A percentile compares a stretch with the other conserved stretches of the same genome.
These are phyloP conservation scores for Branchinecta lynchi DNA, from an alignment of 1,140 invertebrate genomes.

Conservation along the genomic window DNA sequence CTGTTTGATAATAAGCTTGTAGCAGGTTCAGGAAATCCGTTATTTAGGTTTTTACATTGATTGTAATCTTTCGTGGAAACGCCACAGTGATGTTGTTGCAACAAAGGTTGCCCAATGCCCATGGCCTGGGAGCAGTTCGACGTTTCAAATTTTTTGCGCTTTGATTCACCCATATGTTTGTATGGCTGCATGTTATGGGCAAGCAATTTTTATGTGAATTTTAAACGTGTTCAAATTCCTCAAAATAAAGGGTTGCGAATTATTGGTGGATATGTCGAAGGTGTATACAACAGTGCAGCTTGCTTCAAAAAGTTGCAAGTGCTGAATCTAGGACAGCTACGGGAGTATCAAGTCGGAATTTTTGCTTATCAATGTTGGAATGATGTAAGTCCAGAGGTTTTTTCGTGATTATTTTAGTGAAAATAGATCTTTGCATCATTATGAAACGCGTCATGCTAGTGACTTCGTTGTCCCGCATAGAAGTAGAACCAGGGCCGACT, in stretches of 20 bases:
- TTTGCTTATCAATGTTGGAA: too few relatives aligned
- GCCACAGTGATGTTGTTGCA: conserved; percentile 9
- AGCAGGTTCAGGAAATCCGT: conserved; percentile 8
- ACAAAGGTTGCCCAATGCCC: conserved; percentile 8
- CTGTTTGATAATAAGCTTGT: conserved; percentile 9
- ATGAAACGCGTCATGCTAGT: too few relatives aligned
- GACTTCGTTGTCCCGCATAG: too few relatives aligned
- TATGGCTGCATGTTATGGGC: conserved; percentile 8
- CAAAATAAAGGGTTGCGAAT: neutral
- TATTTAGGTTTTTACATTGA: too few relatives aligned
- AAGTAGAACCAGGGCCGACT: too few relatives aligned
- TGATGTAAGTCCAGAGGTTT: too few relatives aligned
- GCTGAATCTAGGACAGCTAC: too few relatives aligned
- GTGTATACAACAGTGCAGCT: neutral
- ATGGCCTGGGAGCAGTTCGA: conserved; percentile 4
- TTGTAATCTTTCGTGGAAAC: too few relatives aligned
- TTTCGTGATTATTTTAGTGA: too few relatives aligned
- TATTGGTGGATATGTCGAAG: conserved; percentile 6
- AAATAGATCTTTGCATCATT: too few relatives aligned
- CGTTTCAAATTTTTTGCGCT: neutral
- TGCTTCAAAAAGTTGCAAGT: too few relatives aligned
- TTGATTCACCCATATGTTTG: conserved; percentile 7
- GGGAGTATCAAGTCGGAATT: too few relatives aligned
- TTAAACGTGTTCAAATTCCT: conserved; percentile 9
- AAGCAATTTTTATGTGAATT: conserved; percentile 3